A percentile compares a stretch with the other conserved stretches of the same genome.
Evolutionary conservation across 2,888 invertebrate species (phyloP).

Genomic region (Drosophila monieri): DNA sequence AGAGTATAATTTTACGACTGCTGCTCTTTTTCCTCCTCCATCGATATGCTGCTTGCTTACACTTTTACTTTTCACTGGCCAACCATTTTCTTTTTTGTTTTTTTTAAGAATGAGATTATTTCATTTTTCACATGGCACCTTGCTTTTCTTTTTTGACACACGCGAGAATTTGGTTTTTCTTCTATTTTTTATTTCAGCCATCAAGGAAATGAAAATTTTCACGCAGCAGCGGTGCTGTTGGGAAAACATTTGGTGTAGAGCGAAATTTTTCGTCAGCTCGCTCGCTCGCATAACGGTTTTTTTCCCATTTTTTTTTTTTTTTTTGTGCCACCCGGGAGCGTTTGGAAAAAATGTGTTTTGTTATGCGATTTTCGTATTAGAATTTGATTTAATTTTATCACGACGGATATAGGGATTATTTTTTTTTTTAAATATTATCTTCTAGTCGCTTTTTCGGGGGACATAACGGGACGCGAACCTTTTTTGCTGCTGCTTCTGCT

Average conservation of each 20-base stretch:
- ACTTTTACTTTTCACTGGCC: slow-evolving; percentile 76
- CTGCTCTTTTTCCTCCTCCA: slow-evolving; percentile 54
- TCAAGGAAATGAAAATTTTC: slow-evolving; percentile 49
- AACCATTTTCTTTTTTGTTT: slow-evolving; percentile 31
- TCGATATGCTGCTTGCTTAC: slow-evolving; percentile 59
- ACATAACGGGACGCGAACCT: slow-evolving; percentile 59
- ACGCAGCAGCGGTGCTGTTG: slow-evolving; percentile 46
- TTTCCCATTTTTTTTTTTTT: not conserved
- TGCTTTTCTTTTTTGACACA: slow-evolving; percentile 35
- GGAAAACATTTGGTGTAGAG: slow-evolving; percentile 76
- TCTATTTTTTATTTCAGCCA: not conserved
- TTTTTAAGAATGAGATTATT: slow-evolving; percentile 31
- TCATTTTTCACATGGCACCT: slow-evolving; percentile 26
- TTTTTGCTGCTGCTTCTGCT: slow-evolving; percentile 63
- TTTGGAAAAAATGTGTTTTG: slow-evolving; percentile 5
- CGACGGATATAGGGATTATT: slow-evolving; percentile 5
- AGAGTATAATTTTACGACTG: slow-evolving; percentile 63
- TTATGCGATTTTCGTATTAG: slow-evolving; percentile 1
- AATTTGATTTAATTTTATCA: not conserved
- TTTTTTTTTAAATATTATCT: not conserved
- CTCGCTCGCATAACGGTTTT: slow-evolving; percentile 39
- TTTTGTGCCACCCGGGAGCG: slow-evolving; percentile 7
- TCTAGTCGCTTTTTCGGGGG: not conserved
- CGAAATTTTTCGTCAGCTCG: slow-evolving; percentile 70
- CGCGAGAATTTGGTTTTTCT: slow-evolving; percentile 2